These are phyloP conservation scores for Smittia sp. DNA, from an alignment of 2,888 invertebrate genomes.

Conservation along the genomic window DNA sequence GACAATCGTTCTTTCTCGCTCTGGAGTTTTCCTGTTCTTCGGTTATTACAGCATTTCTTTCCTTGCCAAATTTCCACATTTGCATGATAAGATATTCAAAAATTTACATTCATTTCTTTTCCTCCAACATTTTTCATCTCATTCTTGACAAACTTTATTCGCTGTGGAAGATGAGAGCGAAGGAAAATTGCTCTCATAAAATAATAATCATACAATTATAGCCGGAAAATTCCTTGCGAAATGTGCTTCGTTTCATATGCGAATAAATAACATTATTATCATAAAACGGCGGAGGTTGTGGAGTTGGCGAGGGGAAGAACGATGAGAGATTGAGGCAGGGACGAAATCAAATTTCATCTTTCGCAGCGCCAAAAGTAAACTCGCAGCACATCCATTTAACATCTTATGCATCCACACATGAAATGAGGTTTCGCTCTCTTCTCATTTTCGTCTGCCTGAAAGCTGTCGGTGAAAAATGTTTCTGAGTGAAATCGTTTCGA, in stretches of 20 bases:
- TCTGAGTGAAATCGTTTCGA: too few relatives aligned
- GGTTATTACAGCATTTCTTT: neutral
- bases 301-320: neutral
- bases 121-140: slow-evolving; percentile 13
- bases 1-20: neutral
- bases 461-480: too few relatives aligned
- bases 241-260: slow-evolving; percentile 15
- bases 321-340: slow-evolving; percentile 4
- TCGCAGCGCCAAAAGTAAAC: neutral
- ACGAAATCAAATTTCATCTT: neutral
- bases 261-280: slow-evolving; percentile 36
- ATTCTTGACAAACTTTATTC: slow-evolving; percentile 25
- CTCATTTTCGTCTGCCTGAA: neutral
- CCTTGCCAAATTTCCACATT: neutral
- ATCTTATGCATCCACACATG: neutral
- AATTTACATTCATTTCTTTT: slow-evolving; percentile 28
- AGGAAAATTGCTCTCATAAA: slow-evolving; percentile 41
- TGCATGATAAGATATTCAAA: slow-evolving; percentile 28
- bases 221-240: neutral
- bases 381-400: neutral
- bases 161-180: neutral
- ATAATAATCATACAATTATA: slow-evolving; percentile 41
- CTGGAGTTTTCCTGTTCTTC: neutral
- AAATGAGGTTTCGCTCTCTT: neutral
- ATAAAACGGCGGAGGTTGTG: slow-evolving; percentile 6